Conservation (phyloP, 2,888 invertebrate species). For the Drosophila leonis region DNA sequence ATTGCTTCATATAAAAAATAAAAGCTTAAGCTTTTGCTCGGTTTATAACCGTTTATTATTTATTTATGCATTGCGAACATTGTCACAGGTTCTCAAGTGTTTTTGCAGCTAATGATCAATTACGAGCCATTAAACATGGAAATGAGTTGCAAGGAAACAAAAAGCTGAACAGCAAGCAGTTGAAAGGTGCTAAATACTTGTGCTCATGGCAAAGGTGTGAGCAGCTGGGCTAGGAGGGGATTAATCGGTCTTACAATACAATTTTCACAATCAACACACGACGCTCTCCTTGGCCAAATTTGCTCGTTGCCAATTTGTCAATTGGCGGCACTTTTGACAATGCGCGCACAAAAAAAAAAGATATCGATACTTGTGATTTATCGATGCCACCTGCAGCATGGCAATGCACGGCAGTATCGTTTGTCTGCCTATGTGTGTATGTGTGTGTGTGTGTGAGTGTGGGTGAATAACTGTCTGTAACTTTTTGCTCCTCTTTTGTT, state of each 20-base stretch:
- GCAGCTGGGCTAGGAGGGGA: background rate
- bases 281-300: slow-evolving; percentile 60
- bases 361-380: slow-evolving; percentile 68
- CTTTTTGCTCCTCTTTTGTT: slow-evolving; percentile 44
- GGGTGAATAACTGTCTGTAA: slow-evolving; percentile 30
- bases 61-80: slow-evolving; percentile 58
- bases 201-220: background rate
- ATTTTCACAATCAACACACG: background rate
- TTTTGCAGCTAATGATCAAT: slow-evolving; percentile 72
- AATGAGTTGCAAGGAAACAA: slow-evolving; percentile 39
- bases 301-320: slow-evolving; percentile 58
- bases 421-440: slow-evolving; percentile 1
- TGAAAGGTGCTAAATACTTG: slow-evolving; percentile 45
- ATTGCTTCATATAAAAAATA: slow-evolving; percentile 30
- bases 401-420: slow-evolving; percentile 18
- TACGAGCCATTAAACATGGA: slow-evolving; percentile 62
- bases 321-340: slow-evolving; percentile 57
- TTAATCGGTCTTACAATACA: slow-evolving; percentile 10
- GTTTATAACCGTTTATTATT: slow-evolving; percentile 61
- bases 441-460: background rate
- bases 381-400: slow-evolving; percentile 67
- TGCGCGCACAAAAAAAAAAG: slow-evolving; percentile 42
- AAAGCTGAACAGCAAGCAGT: slow-evolving; percentile 8
- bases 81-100: slow-evolving; percentile 59
- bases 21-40: slow-evolving; percentile 37